These are phyloP conservation scores for Campylomormyrus tamandua DNA, from an alignment of 2,113 vertebrate species.

Conservation along the genomic window DNA sequence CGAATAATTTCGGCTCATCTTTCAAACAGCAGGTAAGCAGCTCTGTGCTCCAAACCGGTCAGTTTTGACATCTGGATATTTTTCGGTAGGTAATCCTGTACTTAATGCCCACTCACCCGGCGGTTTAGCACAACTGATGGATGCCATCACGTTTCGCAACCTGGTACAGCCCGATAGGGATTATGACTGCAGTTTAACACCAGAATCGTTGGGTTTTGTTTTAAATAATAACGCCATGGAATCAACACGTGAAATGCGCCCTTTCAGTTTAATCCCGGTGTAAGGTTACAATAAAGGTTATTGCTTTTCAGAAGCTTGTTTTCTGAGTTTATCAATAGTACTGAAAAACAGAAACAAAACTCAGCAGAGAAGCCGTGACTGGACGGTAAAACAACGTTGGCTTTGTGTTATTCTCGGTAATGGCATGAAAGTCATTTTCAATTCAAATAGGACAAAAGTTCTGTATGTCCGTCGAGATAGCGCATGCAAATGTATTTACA, in stretches of 20 bases:
- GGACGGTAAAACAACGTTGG: not conserved
- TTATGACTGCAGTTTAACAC: not conserved
- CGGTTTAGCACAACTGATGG: not conserved
- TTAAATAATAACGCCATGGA: not conserved
- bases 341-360: not conserved
- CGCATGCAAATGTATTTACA: constrained; percentile 31
- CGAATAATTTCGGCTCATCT: not conserved
- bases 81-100: not conserved
- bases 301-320: not conserved
- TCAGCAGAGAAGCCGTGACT: not conserved
- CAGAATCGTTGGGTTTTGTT: not conserved
- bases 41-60: not conserved
- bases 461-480: constrained; percentile 10
- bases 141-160: not conserved
- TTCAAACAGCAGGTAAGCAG: not conserved
- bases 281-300: not conserved
- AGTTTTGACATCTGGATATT: not conserved
- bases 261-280: not conserved
- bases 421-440: constrained; percentile 24
- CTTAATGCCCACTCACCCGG: not conserved
- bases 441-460: constrained; percentile 33
- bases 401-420: not conserved
- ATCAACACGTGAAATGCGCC: not conserved
- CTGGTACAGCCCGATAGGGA: not conserved
- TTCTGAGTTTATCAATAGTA: constrained; percentile 23